These are phyloP conservation scores for Pemphigus obesinymphae DNA, from an alignment of 1,140 invertebrate species.

Conservation along the genomic window DNA sequence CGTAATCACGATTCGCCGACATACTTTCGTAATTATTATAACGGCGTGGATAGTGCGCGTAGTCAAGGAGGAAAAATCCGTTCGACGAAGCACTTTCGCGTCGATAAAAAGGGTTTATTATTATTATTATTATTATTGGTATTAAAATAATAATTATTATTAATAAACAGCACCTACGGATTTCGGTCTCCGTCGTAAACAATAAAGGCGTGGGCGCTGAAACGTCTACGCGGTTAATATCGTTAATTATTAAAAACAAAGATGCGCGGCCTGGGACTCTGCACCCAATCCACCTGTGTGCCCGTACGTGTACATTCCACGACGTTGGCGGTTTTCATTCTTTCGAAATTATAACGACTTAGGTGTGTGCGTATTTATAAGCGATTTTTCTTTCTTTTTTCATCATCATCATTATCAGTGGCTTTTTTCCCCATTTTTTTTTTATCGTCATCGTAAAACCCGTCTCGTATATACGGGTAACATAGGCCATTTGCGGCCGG, in stretches of 20 bases:
- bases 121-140: too few relatives aligned
- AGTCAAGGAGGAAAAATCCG: too few relatives aligned
- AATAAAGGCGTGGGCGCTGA: not conserved
- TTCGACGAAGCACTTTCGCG: not conserved
- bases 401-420: conserved; percentile 27
- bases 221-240: not conserved
- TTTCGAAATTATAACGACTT: not conserved
- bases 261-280: not conserved
- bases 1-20: too few relatives aligned
- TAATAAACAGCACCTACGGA: too few relatives aligned
- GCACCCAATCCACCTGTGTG: not conserved
- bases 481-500: conserved; percentile 25
- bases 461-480: not conserved
- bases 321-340: not conserved
- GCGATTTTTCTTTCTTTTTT: conserved; percentile 23
- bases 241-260: conserved; percentile 4
- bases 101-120: not conserved
- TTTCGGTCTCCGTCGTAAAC: too few relatives aligned
- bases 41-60: not conserved
- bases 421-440: not conserved
- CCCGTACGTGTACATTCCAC: too few relatives aligned
- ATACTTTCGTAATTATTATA: not conserved
- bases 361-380: conserved; percentile 10
- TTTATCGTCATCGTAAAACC: conserved; percentile 1
- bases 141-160: not conserved